phyloP scores from a whole-genome alignment of 2,888 invertebrate species.

The Synanthedon myopaeformis region DNA sequence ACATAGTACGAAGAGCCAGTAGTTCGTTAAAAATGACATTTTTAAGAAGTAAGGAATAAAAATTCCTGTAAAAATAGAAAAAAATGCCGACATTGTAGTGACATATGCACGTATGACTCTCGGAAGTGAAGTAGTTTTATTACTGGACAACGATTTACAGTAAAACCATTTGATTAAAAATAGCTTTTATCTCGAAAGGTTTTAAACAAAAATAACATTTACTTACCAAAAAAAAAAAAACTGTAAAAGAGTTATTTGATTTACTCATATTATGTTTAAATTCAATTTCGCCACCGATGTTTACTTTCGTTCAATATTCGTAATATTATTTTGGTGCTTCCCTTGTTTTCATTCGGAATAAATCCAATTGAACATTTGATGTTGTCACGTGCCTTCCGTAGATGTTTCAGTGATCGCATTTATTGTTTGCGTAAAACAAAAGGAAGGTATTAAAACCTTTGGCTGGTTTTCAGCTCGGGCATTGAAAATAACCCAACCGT shows the following conservation, averaged over 20 bases:
- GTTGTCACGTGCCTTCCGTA: slow-evolving; percentile 37
- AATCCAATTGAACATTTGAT: slow-evolving; percentile 16
- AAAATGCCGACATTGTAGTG: no score
- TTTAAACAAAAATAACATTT: no score
- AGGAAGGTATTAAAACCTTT: slow-evolving; percentile 22
- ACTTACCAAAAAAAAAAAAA: no score
- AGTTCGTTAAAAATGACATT: no score
- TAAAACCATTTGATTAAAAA: no score
- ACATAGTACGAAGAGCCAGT: no score
- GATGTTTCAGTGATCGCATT: slow-evolving; percentile 13
- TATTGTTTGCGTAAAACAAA: slow-evolving; percentile 6
- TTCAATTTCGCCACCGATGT: background rate
- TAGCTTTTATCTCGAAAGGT: no score
- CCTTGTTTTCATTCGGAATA: slow-evolving; percentile 3
- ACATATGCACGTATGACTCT: no score
- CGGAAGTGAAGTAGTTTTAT: no score
- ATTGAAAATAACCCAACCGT: slow-evolving; percentile 97
- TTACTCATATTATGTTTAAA: background rate
- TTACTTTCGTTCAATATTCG: background rate
- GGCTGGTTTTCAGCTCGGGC: slow-evolving; percentile 81
- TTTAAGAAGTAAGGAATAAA: no score
- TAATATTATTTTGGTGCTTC: slow-evolving; percentile 6
- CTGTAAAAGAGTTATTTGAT: slow-evolving; percentile 4
- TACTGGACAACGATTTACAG: no score
- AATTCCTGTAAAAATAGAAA: no score